phyloP scores from a whole-genome alignment of 2,113 vertebrate species.

The Crotalus tigris region DNA sequence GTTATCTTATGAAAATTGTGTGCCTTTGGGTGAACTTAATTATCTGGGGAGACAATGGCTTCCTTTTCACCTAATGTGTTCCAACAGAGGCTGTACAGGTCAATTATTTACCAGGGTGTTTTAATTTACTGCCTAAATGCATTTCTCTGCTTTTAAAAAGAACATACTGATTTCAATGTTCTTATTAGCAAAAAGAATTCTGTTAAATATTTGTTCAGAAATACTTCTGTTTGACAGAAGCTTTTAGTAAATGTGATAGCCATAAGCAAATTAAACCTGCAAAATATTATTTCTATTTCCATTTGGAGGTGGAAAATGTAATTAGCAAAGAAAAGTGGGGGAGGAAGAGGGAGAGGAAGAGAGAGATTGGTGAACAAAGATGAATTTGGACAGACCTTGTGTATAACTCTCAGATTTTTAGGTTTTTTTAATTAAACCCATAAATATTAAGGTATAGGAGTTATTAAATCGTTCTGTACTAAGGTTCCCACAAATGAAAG shows the following conservation, averaged over 20 bases:
- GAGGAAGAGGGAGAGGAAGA: not conserved
- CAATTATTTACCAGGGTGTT: not conserved
- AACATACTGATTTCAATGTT: not conserved
- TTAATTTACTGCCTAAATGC: not conserved
- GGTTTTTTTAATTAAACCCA: not conserved
- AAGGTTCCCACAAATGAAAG: not conserved
- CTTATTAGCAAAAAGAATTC: not conserved
- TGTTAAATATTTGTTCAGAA: not conserved
- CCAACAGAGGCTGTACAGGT: not conserved
- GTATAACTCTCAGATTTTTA: not conserved
- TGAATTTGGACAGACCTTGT: not conserved
- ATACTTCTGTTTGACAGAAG: not conserved
- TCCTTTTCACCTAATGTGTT: not conserved
- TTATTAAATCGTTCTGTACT: not conserved
- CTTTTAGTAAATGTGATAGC: not conserved
- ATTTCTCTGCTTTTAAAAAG: not conserved
- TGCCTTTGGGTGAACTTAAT: not conserved
- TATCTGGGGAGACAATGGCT: not conserved
- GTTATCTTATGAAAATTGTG: not conserved
- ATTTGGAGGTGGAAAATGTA: not conserved
- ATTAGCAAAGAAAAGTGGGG: not conserved
- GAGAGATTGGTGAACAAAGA: not conserved
- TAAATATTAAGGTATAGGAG: not conserved
- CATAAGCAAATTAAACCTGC: not conserved
- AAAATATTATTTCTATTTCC: not conserved